Evolutionary conservation across 2,888 invertebrate genomes (phyloP), one percentile per base, ranked within the genome.

Genomic region (Perithous albicinctus): DNA sequence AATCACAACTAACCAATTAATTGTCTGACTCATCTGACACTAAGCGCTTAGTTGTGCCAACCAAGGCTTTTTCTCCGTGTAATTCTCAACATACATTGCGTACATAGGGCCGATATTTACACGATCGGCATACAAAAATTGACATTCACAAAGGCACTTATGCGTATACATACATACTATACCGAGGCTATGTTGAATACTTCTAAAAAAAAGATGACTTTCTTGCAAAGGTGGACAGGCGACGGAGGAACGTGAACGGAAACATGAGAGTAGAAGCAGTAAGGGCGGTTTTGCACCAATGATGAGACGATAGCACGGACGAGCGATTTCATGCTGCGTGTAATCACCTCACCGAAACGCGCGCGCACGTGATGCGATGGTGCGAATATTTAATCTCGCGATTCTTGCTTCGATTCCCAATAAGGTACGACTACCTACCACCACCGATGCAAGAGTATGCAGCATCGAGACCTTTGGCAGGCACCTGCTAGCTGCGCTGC

Each of bases 381-480:
- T 73, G 76, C 80, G 75, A 78, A 85, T 83, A 81, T 85, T 86
- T 81, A 81, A 82, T 86, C 69, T 73, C n/a, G 51, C 59, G 66
- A 82, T 86, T 84, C 82, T 80, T 82, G 84, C 75, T 80, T 82
- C 78, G 79, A 82, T 85, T 84, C 81, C 80, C 85, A 85, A 85
- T 85, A 84, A 85, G 82, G 80, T 56, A 77, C 61, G 77, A 38
- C 29, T 29, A 61, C 51, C 48, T n/a, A 29, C 46, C 61, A 72
- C 70, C 29, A 61, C 64, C 43, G n/a, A 23, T 5, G 43, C 29
- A 20, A 8, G n/a, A 12, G 61, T 56, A 26, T 12, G 23, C 12
- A 75, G 63, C 43, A 73, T 70, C 66, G 48, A 67, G 67, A 74
- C 64, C 35, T 56, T 32, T n/a, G n/a, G 15, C 38, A 63, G 38